Base-by-base conservation (phyloP, 2,797 vertebrate species). In the Stomatorhinus walkeri region DNA sequence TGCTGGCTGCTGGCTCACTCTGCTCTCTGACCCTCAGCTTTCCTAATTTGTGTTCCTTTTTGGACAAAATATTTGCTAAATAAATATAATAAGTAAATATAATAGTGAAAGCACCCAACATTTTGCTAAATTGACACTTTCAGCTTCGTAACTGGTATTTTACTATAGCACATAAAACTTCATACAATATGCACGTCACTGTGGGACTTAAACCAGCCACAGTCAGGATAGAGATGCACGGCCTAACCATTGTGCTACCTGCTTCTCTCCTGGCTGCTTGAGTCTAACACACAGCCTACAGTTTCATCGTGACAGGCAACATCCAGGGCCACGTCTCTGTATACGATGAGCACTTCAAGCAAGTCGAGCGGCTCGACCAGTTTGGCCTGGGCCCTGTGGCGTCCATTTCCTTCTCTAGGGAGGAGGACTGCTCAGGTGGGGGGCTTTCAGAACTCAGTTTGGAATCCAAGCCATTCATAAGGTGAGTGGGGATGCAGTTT, bases 301-400 rank as follows among this genome's bases (percentile, higher is more conserved):
- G 98, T 87, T 97, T 90, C 64, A 91, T 98, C 0, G 95, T 98
- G 46, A 99, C 97, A 0, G 97, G 97, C 0, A 97, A 98, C 81
- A 87, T 92, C n/a, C 93, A 49, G 90, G 98, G 98, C 0, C 92
- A 93, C 32, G 93, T 99, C 87, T 96, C 94, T 79, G 97, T 99
- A 94, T 99, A 97, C 0, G 92, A 97, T 0, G 94, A 94, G 43
- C 88, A 92, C 1, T 94, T 98, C 87, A 92, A 56, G 87, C 84
- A 97, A n/a, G 90, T 97, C 56, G 90, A 88, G 89, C 94, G 92
- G 93, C 97, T 94, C 91, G 94, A 88, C 79, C 90, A 96, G 10
- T 93, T 97, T 43, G 92, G 92, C 51, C 91, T 96, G 93, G 96
- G 96, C 1, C 84, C 95, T 68, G 95, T 99, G 88, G 90, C 1